Evolutionary conservation across 2,113 vertebrate genomes (phyloP).

Genomic region (Caloenas nicobarica): DNA sequence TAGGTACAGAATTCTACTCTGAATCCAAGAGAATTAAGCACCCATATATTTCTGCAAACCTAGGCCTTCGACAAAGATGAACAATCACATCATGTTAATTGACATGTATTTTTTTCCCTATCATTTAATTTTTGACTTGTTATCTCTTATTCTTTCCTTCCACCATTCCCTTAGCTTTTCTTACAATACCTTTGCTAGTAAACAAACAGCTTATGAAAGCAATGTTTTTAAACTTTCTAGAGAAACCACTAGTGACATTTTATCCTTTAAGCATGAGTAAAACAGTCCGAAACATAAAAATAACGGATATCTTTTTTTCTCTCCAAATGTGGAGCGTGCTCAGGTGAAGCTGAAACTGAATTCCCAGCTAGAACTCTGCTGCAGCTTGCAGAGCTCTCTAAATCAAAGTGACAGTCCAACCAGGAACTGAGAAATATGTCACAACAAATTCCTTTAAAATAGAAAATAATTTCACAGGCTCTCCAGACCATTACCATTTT

Average conservation of each 20-base stretch:
- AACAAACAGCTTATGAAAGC: background rate
- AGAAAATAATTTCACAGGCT: background rate
- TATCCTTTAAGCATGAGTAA: background rate
- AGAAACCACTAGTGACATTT: background rate
- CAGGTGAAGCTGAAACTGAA: conserved; percentile 7
- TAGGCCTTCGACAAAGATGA: too few relatives aligned
- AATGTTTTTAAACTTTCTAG: background rate
- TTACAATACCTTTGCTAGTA: too few relatives aligned
- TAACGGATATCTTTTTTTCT: fast-evolving
- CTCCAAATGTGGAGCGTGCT: background rate
- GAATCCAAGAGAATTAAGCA: too few relatives aligned
- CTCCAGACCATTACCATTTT: background rate
- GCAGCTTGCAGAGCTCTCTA: background rate
- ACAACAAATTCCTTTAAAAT: background rate
- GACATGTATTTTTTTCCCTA: too few relatives aligned
- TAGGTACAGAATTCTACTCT: too few relatives aligned
- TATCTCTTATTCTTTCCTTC: too few relatives aligned
- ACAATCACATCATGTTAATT: too few relatives aligned
- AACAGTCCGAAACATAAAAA: background rate
- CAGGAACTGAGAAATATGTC: background rate
- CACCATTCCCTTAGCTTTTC: too few relatives aligned
- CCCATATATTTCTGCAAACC: too few relatives aligned
- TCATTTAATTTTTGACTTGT: too few relatives aligned
- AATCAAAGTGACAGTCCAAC: background rate
- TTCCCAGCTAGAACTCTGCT: background rate